Evolutionary conservation across 2,797 vertebrate species (phyloP), one percentile per base, ranked within the genome.

Genomic region (Phyllotis vaccarum): DNA sequence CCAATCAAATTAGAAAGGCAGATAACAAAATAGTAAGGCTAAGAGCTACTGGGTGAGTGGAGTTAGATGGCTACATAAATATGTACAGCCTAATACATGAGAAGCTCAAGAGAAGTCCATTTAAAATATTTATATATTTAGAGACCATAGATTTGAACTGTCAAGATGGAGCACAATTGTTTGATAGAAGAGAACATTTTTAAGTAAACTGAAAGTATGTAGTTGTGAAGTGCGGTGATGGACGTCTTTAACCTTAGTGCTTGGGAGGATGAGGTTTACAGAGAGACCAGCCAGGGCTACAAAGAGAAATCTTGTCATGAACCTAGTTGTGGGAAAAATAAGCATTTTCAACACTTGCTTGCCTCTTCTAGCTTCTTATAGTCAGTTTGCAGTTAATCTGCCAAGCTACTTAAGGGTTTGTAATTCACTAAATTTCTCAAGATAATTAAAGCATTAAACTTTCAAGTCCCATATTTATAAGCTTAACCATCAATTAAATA

Each of bases 401-500:
- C 79, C 7, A 88, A 66, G 7, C 62, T 92, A 49, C 10, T 93
- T 34, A 86, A 92, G 24, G 56, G 80, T 86, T 89, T 89, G 82
- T 86, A 91, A 90, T 94, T 82, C 70, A 75, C 72, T 86, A 92
- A 92, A 5, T 83, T 82, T 94, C 52, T 89, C 34, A 27, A 83
- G 43, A 37, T 74, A 95, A 79, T 68, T 72, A 95, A 90, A 80
- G 52, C 8, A 62, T 34, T 86, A 76, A 79, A 17, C 5, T 31
- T 80, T 89, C n/a, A 95, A 89, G 2, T 78, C 52, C 21, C 82
- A n/a, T 49, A 74, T 75, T 96, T 95, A n/a, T 90, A 75, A 88
- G 43, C 95, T 86, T 82, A 89, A 74, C 89, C 90, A 24, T 68
- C 34, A 86, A 52, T 89, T 93, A 79, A 86, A 43, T 80, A 91